Base-by-base conservation (phyloP, 2,797 vertebrate genomes). In the Cynopterus sphinx region DNA sequence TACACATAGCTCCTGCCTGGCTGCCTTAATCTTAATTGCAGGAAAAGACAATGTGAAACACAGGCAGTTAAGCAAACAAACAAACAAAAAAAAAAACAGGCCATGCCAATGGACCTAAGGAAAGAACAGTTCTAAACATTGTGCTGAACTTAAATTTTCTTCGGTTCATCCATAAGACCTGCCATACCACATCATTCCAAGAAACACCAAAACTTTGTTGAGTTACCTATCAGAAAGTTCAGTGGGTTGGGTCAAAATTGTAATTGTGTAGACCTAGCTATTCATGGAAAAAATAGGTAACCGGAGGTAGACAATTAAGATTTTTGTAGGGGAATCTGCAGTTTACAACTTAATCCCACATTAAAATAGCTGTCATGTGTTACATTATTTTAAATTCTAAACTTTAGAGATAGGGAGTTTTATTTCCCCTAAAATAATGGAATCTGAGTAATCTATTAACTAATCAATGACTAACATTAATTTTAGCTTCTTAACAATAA, bases 1-100 rank as follows among this genome's bases (percentile, higher is more conserved):
- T 81, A 68, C 46, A 77, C 16, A 41, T 26, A 85, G 33, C 41
- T 17, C 46, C 46, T 55, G 12, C 41, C 36, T 63, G n/a, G 22
- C 26, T 94, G 26, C n/a, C 46, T 73, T 75, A 65, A 77, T 95
- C 59, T 92, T 95, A 87, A 51, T 65, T 33, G 11, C 26, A 61
- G 75, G n/a, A 83, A 95, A 93, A 91, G n/a, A 51, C 24, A 63
- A 26, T 74, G 70, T n/a, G 79, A 88, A 86, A 53, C 21, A 55
- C 9, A 41, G n/a, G 63, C 31, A 41, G 82, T 86, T 75, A 65
- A 84, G 63, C 11, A 63, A 70, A 46, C 43, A 15, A 57, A 87
- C 24, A 41, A 61, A 43, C n/a, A 21, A 55, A 87, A 24, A 81
- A 89, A 86, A 51, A 51, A 68, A 19, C 16, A 81, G 36, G 15